A percentile compares a stretch with the other conserved stretches of the same genome.
Conservation (phyloP, 2,113 vertebrate species). For the Asarcornis scutulata region DNA sequence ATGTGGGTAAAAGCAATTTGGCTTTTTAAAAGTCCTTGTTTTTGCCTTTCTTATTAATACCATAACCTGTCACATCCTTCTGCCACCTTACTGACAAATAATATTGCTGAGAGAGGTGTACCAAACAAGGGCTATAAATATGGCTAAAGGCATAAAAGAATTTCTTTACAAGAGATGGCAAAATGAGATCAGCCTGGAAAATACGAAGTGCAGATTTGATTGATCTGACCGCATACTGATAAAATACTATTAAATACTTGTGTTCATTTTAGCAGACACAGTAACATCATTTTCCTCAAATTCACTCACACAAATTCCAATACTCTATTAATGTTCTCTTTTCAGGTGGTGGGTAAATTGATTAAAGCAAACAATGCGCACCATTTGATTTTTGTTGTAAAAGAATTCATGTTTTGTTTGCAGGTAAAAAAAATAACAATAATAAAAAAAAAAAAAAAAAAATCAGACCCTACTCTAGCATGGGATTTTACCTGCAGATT, state of each 20-base stretch:
- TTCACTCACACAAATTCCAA: neutral
- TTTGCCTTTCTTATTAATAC: neutral
- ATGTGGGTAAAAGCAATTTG: neutral
- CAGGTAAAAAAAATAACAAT: too few relatives aligned
- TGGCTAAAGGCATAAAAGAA: neutral
- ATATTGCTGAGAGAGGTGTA: neutral
- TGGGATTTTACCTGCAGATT: neutral
- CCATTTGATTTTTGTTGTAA: neutral
- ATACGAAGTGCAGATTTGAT: neutral
- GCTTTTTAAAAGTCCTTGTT: neutral
- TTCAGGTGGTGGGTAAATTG: neutral
- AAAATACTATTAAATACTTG: neutral
- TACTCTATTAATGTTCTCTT: neutral
- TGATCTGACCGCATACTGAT: neutral
- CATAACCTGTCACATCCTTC: neutral
- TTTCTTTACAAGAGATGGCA: neutral
- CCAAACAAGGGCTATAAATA: neutral
- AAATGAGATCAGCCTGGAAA: neutral
- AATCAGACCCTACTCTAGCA: neutral
- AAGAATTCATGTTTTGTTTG: neutral
- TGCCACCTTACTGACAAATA: neutral
- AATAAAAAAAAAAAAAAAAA: neutral
- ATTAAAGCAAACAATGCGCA: neutral
- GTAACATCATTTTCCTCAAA: neutral
- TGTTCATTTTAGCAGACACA: neutral